These are phyloP conservation scores for Stylophora pistillata DNA, from an alignment of 64 coral and sea anemone species.

Conservation along the genomic window DNA sequence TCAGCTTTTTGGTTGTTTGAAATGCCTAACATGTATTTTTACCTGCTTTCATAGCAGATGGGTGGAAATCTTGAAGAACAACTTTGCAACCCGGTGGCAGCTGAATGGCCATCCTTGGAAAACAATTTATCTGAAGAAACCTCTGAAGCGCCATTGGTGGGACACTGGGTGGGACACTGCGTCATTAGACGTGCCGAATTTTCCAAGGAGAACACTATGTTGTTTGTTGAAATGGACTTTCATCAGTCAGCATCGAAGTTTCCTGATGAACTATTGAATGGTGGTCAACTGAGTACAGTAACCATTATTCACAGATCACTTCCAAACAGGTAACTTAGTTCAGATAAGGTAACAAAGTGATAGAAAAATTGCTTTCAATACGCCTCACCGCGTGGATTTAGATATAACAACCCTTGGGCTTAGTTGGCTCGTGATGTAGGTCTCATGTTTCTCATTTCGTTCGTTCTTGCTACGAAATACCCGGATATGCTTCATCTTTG, in stretches of 20 bases:
- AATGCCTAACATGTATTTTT: no score
- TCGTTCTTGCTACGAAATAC: no score
- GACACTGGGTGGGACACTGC: conserved; percentile 24
- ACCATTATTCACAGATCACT: conserved; percentile 19
- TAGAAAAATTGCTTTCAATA: no score
- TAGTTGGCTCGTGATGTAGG: no score
- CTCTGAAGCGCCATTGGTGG: not conserved
- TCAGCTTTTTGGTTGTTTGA: no score
- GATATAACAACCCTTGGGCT: no score
- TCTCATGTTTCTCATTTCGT: no score
- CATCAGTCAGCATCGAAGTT: conserved; percentile 17
- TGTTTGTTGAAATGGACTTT: not conserved
- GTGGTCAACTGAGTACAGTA: not conserved
- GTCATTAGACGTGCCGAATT: not conserved
- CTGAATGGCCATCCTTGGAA: not conserved
- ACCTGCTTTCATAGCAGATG: no score
- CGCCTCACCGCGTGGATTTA: no score
- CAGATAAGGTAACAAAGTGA: not conserved
- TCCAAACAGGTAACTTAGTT: not conserved
- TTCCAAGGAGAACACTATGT: no score
- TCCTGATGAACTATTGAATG: not conserved
- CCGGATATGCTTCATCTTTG: no score
- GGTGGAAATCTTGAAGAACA: not conserved
- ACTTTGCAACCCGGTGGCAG: not conserved
- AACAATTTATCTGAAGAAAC: no score